Conservation (phyloP, 2,888 invertebrate genomes). For the Noctua fimbriata region DNA sequence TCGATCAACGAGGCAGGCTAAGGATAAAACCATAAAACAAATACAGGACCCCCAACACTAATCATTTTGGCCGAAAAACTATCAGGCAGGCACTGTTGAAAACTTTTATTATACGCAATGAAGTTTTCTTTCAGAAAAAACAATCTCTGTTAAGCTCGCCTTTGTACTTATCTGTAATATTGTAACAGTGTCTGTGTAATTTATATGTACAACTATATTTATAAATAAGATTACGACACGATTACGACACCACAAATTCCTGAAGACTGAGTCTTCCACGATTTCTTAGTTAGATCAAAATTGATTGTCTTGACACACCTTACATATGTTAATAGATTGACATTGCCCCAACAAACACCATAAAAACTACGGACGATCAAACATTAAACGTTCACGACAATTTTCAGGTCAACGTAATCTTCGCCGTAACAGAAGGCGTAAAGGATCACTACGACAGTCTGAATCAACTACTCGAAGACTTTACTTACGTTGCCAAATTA, state of each 20-base stretch:
- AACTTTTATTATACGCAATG: neutral
- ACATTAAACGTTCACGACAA: constrained; percentile 15
- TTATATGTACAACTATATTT: neutral
- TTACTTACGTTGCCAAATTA: constrained; percentile 94
- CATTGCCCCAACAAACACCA: constrained; percentile 8
- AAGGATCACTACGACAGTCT: constrained; percentile 92
- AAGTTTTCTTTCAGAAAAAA: neutral
- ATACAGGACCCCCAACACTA: neutral
- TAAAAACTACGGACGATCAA: constrained; percentile 12
- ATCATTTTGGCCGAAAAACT: neutral
- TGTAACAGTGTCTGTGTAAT: neutral
- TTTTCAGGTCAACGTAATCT: constrained; percentile 94
- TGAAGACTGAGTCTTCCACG: neutral
- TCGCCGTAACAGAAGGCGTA: constrained; percentile 94
- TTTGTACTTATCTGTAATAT: neutral
- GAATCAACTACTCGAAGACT: constrained; percentile 92
- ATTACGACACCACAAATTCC: neutral
- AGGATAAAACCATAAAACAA: neutral
- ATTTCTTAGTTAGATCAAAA: neutral
- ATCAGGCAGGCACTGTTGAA: neutral
- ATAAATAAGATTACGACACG: neutral
- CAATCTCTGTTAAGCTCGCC: neutral
- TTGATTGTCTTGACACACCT: constrained; percentile 6
- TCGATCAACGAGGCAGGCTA: too few relatives aligned
- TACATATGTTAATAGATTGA: constrained; percentile 15